phyloP scores from a whole-genome alignment of 2,888 invertebrate species.

The Bombylius major region DNA sequence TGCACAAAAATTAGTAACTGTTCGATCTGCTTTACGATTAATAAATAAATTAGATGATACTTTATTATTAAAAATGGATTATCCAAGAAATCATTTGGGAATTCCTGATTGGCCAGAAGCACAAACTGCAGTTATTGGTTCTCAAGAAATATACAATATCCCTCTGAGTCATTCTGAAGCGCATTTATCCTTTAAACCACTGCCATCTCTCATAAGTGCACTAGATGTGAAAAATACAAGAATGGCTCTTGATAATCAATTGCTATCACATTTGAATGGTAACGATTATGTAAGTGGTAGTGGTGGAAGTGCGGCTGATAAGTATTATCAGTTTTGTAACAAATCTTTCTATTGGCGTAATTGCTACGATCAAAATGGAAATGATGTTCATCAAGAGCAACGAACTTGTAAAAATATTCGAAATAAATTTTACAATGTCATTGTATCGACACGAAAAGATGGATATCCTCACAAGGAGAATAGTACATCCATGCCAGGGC shows the following conservation, averaged over 20 bases:
- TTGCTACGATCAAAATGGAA: constrained; percentile 18
- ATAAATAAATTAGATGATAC: constrained; percentile 61
- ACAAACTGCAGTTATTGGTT: constrained; percentile 36
- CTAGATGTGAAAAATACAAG: constrained; percentile 10
- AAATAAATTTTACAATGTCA: constrained; percentile 26
- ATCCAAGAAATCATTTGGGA: constrained; percentile 14
- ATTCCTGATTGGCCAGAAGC: constrained; percentile 22
- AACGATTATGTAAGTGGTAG: constrained; percentile 41
- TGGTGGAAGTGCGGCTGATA: constrained; percentile 3
- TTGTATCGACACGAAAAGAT: constrained; percentile 50
- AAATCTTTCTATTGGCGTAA: constrained; percentile 28
- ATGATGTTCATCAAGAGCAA: constrained; percentile 18
- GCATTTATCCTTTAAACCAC: constrained; percentile 62
- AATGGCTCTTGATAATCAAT: neutral
- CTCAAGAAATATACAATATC: constrained; percentile 53
- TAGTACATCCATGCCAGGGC: constrained; percentile 51
- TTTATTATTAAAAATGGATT: constrained; percentile 58
- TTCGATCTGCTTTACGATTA: constrained; percentile 78
- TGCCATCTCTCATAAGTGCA: constrained; percentile 20
- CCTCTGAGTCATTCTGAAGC: constrained; percentile 65
- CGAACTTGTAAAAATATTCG: constrained; percentile 25
- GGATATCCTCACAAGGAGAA: constrained; percentile 56
- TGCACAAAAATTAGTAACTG: constrained; percentile 83
- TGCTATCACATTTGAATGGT: constrained; percentile 35
- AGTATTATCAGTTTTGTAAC: constrained; percentile 28